A percentile compares a stretch with the other conserved stretches of the same genome.
Evolutionary conservation across 2,797 vertebrate genomes (phyloP).

Genomic region (Ciconia nigra): DNA sequence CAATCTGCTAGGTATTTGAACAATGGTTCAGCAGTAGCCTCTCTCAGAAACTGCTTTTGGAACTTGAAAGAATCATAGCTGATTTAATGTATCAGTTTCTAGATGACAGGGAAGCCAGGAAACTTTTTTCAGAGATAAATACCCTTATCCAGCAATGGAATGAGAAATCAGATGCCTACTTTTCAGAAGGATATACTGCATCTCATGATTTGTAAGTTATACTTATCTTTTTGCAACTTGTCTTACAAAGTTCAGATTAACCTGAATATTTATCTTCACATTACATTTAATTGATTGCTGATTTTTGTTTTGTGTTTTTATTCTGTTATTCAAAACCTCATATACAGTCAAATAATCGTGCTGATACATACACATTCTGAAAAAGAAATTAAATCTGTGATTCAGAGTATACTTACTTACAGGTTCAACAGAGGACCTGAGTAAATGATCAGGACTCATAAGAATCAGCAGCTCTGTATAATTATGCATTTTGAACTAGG

Average conservation of each 20-base stretch:
- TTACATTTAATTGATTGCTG: not conserved
- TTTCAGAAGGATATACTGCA: not conserved
- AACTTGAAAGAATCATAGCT: not conserved
- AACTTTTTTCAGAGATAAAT: not conserved
- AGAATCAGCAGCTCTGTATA: not conserved
- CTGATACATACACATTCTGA: not conserved
- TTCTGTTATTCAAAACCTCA: not conserved
- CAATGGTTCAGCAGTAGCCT: constrained; percentile 5
- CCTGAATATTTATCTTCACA: not conserved
- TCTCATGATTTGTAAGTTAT: constrained; percentile 35
- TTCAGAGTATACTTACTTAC: not conserved
- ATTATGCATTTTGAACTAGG: not conserved
- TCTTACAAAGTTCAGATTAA: not conserved
- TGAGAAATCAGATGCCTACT: not conserved
- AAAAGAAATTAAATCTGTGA: not conserved
- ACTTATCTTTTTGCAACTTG: not conserved
- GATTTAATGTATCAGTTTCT: not conserved
- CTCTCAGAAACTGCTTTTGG: not conserved
- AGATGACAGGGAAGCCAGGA: not conserved
- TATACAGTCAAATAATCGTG: not conserved
- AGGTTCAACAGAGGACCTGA: not conserved
- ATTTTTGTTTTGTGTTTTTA: not conserved
- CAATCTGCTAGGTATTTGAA: constrained; percentile 33
- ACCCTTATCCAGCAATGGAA: not conserved
- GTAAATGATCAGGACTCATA: not conserved